Base-by-base conservation (phyloP, 2,797 vertebrate species). In the Sebastes steindachneri region DNA sequence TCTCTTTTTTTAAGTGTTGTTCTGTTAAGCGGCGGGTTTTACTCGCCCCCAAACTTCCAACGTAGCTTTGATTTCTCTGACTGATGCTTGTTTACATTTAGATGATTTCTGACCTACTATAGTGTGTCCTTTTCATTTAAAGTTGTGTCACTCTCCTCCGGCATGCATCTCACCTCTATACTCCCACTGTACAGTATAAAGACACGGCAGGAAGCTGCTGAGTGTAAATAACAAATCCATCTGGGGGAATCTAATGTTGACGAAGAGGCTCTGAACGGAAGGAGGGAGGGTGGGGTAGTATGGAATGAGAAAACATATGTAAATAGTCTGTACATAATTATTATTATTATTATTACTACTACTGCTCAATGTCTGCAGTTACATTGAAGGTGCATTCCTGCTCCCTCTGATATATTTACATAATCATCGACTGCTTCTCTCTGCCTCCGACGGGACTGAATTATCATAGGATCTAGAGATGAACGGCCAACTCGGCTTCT, bases 291-390 rank as follows among this genome's bases (percentile, higher is more conserved):
- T 85, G 88, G 88, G 93, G 88, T 89, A 91, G 80, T 87, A 77
- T 74, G 89, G 73, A 84, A 70, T 75, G 85, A 88, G 88, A 91
- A 75, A 55, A 79, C 66, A 79, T 57, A 86, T 97, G 96, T 97
- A 97, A 80, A 97, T 96, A 96, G 80, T 90, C 85, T 96, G 95
- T 97, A 96, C 95, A 95, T 95, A 95, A 95, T 95, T 76, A 88
- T 53, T 72, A 73, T 53, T 72, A 73, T 53, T 73, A 73, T 19
- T 68, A 74, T 19, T 85, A 80, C 59, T 83, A 81, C 57, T 85
- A 82, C 62, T 86, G 76, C 79, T 92, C 88, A 89, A 82, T 92
- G 93, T 96, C 93, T 94, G 91, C 92, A 93, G 95, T 95, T 93
- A 92, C 87, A 92, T 89, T 84, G 89, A 94, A 92, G 89, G 93